Conservation (phyloP, 2,113 vertebrate species). For the Ameiurus melas region DNA sequence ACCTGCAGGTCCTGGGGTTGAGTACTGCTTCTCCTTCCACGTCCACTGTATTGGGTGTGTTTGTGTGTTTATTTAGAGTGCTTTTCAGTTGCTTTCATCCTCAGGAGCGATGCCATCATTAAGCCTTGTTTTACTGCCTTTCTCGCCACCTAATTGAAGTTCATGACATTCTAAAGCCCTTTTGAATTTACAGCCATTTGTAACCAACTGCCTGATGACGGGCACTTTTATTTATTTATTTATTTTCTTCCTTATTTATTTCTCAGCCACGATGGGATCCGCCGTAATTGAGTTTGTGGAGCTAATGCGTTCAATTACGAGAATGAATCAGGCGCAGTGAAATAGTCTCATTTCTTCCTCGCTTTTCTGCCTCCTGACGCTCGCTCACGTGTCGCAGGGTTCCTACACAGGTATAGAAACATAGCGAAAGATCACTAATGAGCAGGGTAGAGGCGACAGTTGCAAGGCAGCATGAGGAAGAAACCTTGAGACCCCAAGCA, state of each 20-base stretch:
- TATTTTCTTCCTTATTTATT: slow-evolving; percentile 42
- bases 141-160: slow-evolving; percentile 56
- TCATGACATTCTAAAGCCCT: slow-evolving; percentile 57
- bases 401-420: neutral
- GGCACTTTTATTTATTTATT: slow-evolving; percentile 29
- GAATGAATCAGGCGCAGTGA: slow-evolving; percentile 69
- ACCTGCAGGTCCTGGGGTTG: slow-evolving; percentile 8
- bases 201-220: slow-evolving; percentile 54
- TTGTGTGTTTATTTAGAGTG: slow-evolving; percentile 5
- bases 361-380: slow-evolving; percentile 54
- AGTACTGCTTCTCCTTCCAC: slow-evolving; percentile 6
- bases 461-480: neutral
- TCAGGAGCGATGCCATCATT: slow-evolving; percentile 56
- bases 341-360: slow-evolving; percentile 66
- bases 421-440: neutral
- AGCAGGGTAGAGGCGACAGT: neutral
- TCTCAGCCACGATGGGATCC: slow-evolving; percentile 23
- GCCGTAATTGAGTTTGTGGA: slow-evolving; percentile 64
- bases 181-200: slow-evolving; percentile 59
- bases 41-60: neutral
- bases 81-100: slow-evolving; percentile 12
- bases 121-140: slow-evolving; percentile 40
- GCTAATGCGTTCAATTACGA: slow-evolving; percentile 70
- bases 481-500: neutral
- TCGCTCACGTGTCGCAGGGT: neutral